Conservation (phyloP, 2,888 invertebrate species). For the Polydrusus tereticollis region DNA sequence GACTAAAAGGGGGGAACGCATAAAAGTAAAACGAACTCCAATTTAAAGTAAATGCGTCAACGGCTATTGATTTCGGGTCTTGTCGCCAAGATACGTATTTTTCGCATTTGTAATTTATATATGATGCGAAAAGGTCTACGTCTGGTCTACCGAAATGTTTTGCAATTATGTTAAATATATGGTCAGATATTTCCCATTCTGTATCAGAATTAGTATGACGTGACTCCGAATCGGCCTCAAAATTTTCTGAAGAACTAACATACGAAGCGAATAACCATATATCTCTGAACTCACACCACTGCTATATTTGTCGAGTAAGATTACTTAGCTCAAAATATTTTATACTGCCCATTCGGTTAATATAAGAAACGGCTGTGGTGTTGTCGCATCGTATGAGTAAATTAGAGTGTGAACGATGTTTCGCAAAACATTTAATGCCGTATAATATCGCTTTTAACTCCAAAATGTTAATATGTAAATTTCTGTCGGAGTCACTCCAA, state of each 20-base stretch:
- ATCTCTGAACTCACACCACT: conserved; percentile 51
- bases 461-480: no score
- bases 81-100: conserved; percentile 53
- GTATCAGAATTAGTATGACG: no score
- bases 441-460: no score
- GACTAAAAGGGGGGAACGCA: conserved; percentile 57
- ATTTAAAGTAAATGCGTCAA: conserved; percentile 55
- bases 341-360: conserved; percentile 51
- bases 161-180: background rate
- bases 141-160: conserved; percentile 44
- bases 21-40: conserved; percentile 50
- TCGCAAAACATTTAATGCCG: background rate
- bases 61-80: conserved; percentile 49
- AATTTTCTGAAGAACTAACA: conserved; percentile 45
- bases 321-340: conserved; percentile 47
- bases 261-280: conserved; percentile 49
- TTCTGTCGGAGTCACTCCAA: no score
- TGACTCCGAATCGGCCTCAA: no score
- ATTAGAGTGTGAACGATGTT: conserved; percentile 26
- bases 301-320: conserved; percentile 52
- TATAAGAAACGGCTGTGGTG: conserved; percentile 52
- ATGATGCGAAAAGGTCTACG: conserved; percentile 54
- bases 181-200: conserved; percentile 43
- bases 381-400: conserved; percentile 52
- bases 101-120: conserved; percentile 52